These are phyloP conservation scores for Netelia inedita DNA, from an alignment of 2,888 invertebrate species.

Conservation along the genomic window DNA sequence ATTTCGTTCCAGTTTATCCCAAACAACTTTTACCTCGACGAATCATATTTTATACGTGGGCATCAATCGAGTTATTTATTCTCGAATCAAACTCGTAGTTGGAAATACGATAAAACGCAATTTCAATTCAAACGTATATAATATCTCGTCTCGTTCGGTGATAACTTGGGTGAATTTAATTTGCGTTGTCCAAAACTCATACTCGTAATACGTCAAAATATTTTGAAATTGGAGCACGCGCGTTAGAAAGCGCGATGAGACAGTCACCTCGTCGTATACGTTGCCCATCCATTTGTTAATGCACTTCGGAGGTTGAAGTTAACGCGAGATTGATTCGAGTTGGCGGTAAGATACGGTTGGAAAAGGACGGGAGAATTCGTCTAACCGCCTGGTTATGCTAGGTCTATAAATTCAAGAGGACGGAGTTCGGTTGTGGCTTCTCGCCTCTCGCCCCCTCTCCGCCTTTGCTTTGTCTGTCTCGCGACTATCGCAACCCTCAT, in stretches of 20 bases:
- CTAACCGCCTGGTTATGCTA: slow-evolving; percentile 31
- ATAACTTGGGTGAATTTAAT: no score
- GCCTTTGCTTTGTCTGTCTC: slow-evolving; percentile 60
- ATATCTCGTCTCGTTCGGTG: no score
- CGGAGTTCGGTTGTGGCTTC: slow-evolving; percentile 43
- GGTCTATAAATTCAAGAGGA: slow-evolving; percentile 9
- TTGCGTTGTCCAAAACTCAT: not conserved
- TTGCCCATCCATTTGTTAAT: slow-evolving; percentile 59
- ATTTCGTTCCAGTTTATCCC: no score
- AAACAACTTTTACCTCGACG: not conserved
- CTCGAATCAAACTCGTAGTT: no score
- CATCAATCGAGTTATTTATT: not conserved
- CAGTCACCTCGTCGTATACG: not conserved
- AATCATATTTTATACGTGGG: not conserved
- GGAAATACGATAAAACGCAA: no score
- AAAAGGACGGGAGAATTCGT: slow-evolving; percentile 51
- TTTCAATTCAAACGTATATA: no score
- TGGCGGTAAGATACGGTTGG: slow-evolving; percentile 71
- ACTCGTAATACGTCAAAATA: not conserved
- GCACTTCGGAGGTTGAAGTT: slow-evolving; percentile 71
- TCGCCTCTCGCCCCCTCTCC: slow-evolving; percentile 2
- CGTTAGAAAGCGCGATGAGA: not conserved
- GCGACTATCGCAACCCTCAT: slow-evolving; percentile 75
- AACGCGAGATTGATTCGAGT: slow-evolving; percentile 78
- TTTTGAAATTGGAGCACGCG: not conserved